These are phyloP conservation scores for Lophius americanus DNA, from an alignment of 2,797 vertebrate species.

Conservation along the genomic window DNA sequence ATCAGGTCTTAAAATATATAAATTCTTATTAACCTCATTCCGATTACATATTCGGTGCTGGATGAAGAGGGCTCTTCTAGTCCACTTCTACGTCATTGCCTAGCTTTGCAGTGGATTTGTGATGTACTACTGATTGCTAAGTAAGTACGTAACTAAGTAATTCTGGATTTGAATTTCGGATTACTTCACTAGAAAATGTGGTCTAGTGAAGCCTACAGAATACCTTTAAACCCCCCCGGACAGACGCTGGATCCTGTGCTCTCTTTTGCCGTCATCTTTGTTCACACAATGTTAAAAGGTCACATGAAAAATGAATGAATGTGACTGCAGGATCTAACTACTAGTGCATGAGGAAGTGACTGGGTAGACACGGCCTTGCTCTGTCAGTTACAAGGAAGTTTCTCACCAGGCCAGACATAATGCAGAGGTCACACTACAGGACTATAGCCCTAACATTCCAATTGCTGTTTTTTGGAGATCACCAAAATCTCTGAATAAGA, in stretches of 20 bases:
- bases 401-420: constrained; percentile 25
- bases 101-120: neutral
- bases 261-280: constrained; percentile 72
- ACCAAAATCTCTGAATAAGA: too few species aligned
- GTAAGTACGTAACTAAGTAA: too few species aligned
- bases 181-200: constrained; percentile 9
- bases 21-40: constrained; percentile 2
- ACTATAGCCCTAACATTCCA: neutral
- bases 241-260: constrained; percentile 60
- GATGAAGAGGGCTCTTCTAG: neutral
- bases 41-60: neutral
- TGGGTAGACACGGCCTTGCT: constrained; percentile 38
- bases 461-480: neutral
- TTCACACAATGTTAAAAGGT: constrained; percentile 80
- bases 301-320: constrained; percentile 83
- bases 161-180: neutral
- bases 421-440: neutral
- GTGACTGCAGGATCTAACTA: constrained; percentile 64
- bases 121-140: neutral
- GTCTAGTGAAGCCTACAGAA: constrained; percentile 11
- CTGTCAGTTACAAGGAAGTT: constrained; percentile 37
- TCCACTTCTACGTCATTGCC: neutral
- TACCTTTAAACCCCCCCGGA: constrained; percentile 1
- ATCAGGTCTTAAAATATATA: neutral
- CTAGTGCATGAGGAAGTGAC: constrained; percentile 60